Evolutionary conservation across 2,113 vertebrate species (phyloP).

Genomic region (Hymenochirus boettgeri): DNA sequence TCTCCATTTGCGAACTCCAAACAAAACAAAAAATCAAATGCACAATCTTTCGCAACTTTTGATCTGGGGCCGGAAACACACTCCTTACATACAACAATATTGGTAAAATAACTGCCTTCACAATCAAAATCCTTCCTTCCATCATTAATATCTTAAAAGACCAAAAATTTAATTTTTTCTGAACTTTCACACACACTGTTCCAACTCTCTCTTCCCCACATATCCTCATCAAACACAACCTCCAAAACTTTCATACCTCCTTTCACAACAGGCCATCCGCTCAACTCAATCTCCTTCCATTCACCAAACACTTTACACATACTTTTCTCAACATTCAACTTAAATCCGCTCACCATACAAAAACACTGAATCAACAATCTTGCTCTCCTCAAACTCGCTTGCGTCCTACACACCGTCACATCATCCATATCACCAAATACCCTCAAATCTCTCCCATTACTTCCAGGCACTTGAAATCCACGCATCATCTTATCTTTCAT

Average conservation of each 20-base stretch:
- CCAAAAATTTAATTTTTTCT: background rate
- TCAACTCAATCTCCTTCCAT: background rate
- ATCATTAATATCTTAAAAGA: background rate
- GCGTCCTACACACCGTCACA: background rate
- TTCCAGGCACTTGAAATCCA: background rate
- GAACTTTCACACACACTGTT: background rate
- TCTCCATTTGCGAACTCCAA: background rate
- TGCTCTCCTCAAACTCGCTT: background rate
- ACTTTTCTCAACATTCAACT: background rate
- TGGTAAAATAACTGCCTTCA: background rate
- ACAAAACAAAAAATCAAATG: background rate
- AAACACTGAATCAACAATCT: background rate
- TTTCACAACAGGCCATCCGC: background rate
- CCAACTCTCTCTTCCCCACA: too few species aligned
- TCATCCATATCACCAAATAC: background rate
- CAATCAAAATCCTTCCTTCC: background rate
- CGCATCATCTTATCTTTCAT: background rate
- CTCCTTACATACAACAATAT: background rate
- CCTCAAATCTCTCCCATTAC: background rate
- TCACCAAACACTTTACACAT: background rate
- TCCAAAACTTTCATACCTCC: background rate
- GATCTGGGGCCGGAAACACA: background rate
- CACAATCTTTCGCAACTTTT: background rate
- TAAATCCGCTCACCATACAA: background rate
- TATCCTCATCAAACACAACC: background rate